A percentile compares a stretch with the other conserved stretches of the same genome.
These are phyloP conservation scores for Notodonta ziczac DNA, from an alignment of 2,888 invertebrate genomes.

Conservation along the genomic window DNA sequence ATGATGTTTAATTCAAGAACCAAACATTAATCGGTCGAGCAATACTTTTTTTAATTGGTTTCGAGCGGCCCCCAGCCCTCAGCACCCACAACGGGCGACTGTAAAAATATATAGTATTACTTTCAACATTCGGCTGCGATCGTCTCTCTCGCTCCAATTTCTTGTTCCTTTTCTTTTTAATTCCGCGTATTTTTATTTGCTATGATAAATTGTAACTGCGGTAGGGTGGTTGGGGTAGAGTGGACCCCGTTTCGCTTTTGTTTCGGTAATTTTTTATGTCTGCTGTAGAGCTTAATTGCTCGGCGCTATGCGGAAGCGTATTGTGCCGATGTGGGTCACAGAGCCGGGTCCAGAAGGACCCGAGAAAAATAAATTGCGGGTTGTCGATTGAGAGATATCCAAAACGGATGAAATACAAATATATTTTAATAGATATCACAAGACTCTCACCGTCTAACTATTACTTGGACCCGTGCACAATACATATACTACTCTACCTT, in stretches of 20 bases:
- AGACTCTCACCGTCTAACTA: too few species aligned
- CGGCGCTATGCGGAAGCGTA: constrained; percentile 74
- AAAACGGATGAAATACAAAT: too few species aligned
- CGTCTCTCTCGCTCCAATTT: constrained; percentile 69
- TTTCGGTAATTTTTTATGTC: constrained; percentile 84
- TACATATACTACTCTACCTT: too few species aligned
- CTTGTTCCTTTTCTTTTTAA: constrained; percentile 82
- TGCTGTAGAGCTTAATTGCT: constrained; percentile 81
- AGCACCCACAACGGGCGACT: constrained; percentile 50
- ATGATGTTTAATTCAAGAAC: constrained; percentile 19
- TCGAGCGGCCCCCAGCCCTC: constrained; percentile 50
- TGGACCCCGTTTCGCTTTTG: constrained; percentile 70
- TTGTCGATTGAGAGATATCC: too few species aligned
- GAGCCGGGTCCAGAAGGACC: constrained; percentile 54
- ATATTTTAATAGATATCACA: too few species aligned
- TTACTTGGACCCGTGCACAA: too few species aligned
- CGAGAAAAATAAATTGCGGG: constrained; percentile 39
- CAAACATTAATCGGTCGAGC: constrained; percentile 37
- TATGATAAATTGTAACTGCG: constrained; percentile 83
- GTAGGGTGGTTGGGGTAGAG: constrained; percentile 50
- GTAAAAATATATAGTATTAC: constrained; percentile 70
- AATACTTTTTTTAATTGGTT: constrained; percentile 53
- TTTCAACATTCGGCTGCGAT: constrained; percentile 65
- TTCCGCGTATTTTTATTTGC: constrained; percentile 83
- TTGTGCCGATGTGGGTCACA: constrained; percentile 80